Conservation (phyloP, 1,140 invertebrate species). For the Laodelphax striatellus region DNA sequence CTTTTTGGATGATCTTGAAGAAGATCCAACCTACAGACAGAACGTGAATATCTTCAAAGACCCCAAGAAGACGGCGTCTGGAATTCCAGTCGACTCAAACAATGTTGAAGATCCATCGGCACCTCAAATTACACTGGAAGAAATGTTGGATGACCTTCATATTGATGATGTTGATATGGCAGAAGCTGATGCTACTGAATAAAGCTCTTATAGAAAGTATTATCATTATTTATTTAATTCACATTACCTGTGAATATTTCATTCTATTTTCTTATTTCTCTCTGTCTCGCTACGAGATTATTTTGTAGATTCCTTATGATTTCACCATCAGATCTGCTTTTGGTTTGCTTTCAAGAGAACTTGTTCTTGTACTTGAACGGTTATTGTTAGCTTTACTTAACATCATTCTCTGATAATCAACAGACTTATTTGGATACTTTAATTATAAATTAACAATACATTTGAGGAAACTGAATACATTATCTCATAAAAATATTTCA, state of each 20-base stretch:
- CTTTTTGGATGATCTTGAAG: conserved; percentile 95
- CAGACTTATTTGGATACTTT: no score
- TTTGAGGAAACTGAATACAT: no score
- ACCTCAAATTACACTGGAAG: conserved; percentile 82
- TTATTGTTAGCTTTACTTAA: no score
- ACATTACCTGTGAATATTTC: neutral
- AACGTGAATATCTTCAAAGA: conserved; percentile 92
- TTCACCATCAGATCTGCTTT: no score
- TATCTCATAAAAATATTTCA: no score
- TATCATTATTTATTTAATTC: conserved; percentile 1
- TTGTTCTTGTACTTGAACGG: no score
- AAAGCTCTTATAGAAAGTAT: neutral
- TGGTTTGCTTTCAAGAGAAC: no score
- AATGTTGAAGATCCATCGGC: conserved; percentile 53
- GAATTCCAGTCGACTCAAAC: conserved; percentile 45
- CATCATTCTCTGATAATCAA: no score
- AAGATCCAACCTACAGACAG: conserved; percentile 77
- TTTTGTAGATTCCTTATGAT: no score
- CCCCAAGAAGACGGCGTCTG: conserved; percentile 41
- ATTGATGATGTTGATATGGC: conserved; percentile 64
- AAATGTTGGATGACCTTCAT: conserved; percentile 94
- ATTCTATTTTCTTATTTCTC: no score
- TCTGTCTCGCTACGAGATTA: no score
- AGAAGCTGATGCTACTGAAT: conserved; percentile 26
- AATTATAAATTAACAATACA: no score